phyloP scores from a whole-genome alignment of 1,140 invertebrate species.

The Drosophila paulistorum region DNA sequence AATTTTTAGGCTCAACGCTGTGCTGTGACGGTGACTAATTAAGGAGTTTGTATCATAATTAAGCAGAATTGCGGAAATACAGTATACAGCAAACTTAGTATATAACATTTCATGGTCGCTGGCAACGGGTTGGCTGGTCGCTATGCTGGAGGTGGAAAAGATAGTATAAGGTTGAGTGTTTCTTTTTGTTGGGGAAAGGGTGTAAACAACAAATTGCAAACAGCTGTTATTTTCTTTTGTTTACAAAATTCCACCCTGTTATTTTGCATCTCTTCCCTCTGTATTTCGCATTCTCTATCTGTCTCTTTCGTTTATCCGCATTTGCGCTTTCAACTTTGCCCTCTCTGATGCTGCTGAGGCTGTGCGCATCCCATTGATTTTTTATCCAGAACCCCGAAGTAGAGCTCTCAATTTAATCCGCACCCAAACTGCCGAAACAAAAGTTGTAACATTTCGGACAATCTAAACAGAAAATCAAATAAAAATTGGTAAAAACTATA shows the following conservation, averaged over 20 bases:
- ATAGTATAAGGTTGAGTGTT: constrained; percentile 25
- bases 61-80: constrained; percentile 36
- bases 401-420: constrained; percentile 68
- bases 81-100: constrained; percentile 15
- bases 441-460: constrained; percentile 54
- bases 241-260: constrained; percentile 56
- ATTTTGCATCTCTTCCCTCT: not conserved
- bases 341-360: constrained; percentile 39
- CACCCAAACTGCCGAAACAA: constrained; percentile 69
- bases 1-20: constrained; percentile 51
- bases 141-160: not conserved
- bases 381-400: constrained; percentile 75
- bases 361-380: constrained; percentile 67
- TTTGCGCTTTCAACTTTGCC: not conserved
- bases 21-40: constrained; percentile 18
- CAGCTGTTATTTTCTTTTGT: constrained; percentile 66
- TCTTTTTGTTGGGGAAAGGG: constrained; percentile 11
- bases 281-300: not conserved
- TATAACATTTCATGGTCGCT: constrained; percentile 60
- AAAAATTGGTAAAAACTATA: constrained; percentile 29
- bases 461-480: constrained; percentile 35
- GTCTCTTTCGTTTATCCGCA: constrained; percentile 50
- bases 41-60: constrained; percentile 55
- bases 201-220: constrained; percentile 56
- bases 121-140: constrained; percentile 25